Evolutionary conservation across 2,113 vertebrate genomes (phyloP).

Genomic region (Ailurus styani): DNA sequence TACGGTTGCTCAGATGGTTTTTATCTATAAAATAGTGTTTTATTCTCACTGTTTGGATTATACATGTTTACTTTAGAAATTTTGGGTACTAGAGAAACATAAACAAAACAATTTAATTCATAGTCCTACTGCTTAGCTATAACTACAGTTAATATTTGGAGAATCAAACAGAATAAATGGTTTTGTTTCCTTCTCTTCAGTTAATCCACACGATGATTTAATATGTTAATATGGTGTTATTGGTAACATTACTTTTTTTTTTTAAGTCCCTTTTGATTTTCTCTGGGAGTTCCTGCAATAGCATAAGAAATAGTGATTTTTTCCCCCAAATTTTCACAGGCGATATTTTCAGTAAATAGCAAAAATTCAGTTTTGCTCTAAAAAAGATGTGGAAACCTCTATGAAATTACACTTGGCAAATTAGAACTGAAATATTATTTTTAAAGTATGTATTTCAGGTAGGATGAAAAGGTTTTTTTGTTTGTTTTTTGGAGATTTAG

Average conservation of each 20-base stretch:
- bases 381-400: neutral
- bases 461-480: neutral
- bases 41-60: neutral
- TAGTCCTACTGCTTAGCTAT: neutral
- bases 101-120: neutral
- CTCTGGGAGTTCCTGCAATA: neutral
- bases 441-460: neutral
- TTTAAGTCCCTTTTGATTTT: neutral
- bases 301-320: neutral
- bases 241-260: neutral
- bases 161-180: neutral
- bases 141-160: neutral
- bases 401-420: conserved; percentile 27
- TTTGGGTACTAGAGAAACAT: neutral
- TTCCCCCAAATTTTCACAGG: neutral
- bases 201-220: neutral
- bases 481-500: neutral
- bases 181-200: conserved; percentile 9
- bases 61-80: conserved; percentile 2
- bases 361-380: conserved; percentile 1
- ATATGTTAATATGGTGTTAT: neutral
- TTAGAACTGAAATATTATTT: conserved; percentile 13
- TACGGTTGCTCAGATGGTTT: neutral
- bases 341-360: neutral
- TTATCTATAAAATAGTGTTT: neutral